These are phyloP conservation scores for Chaenodraco wilsoni DNA, from an alignment of 2,797 vertebrate species.

Conservation along the genomic window DNA sequence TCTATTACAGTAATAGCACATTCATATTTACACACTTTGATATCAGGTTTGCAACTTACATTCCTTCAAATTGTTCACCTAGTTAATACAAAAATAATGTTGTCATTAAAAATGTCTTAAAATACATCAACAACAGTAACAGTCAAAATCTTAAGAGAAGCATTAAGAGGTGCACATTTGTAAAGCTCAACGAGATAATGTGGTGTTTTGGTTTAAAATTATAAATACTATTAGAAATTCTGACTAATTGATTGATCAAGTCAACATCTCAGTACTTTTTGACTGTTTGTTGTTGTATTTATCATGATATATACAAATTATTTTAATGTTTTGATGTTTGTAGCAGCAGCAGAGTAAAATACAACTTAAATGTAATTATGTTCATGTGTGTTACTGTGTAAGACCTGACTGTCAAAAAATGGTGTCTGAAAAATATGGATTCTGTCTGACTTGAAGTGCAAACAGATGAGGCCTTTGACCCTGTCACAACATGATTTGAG, in stretches of 20 bases:
- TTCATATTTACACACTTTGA: constrained; percentile 5
- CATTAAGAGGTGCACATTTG: neutral
- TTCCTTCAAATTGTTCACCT: neutral
- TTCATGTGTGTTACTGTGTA: neutral
- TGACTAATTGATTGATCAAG: neutral
- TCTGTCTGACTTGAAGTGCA: constrained; percentile 13
- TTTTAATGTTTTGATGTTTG: neutral
- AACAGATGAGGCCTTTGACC: constrained; percentile 39
- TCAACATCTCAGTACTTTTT: neutral
- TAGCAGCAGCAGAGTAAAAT: neutral
- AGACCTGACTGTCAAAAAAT: neutral
- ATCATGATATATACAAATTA: neutral
- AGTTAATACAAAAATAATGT: neutral
- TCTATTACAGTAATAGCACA: constrained; percentile 1
- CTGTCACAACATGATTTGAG: constrained; percentile 19
- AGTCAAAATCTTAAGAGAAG: neutral
- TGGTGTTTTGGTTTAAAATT: neutral
- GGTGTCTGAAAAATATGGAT: neutral
- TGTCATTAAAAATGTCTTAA: neutral
- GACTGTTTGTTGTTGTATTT: neutral
- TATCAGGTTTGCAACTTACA: neutral
- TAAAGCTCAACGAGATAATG: neutral
- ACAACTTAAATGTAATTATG: neutral
- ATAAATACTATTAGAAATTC: neutral
- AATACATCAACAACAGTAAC: neutral